These are phyloP conservation scores for Akabosia matsudoensis DNA, from an alignment of 1,140 invertebrate genomes.

Conservation along the genomic window DNA sequence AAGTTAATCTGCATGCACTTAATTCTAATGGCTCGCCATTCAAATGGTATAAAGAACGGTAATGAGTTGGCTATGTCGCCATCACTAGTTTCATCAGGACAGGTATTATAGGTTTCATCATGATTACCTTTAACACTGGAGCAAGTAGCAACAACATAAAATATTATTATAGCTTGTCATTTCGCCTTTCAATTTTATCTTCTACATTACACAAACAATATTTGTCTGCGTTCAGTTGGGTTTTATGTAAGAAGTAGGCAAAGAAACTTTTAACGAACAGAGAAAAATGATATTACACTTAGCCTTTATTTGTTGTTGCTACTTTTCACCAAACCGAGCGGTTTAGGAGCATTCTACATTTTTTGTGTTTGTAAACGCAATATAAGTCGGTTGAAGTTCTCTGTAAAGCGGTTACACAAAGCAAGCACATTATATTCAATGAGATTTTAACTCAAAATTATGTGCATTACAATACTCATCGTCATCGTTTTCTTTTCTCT, in stretches of 20 bases:
- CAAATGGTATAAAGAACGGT: background rate
- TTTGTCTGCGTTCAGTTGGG: too few species aligned
- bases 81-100: background rate
- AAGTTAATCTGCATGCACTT: slow-evolving; percentile 19
- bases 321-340: too few species aligned
- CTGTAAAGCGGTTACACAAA: too few species aligned
- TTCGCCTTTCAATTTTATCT: background rate
- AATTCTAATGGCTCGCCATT: slow-evolving; percentile 18
- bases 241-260: too few species aligned
- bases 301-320: too few species aligned
- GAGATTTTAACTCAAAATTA: too few species aligned
- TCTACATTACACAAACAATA: background rate
- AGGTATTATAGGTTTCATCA: background rate
- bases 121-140: background rate
- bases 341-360: too few species aligned
- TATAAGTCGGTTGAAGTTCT: too few species aligned
- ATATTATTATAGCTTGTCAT: background rate
- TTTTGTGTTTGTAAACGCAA: too few species aligned
- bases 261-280: too few species aligned
- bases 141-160: background rate
- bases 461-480: background rate
- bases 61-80: slow-evolving; percentile 15
- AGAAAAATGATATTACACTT: too few species aligned
- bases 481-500: background rate
- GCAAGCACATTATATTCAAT: too few species aligned